A percentile compares a stretch with the other conserved stretches of the same genome.
These are phyloP conservation scores for Antechinus stuartii DNA, from an alignment of 2,113 vertebrate genomes.

Conservation along the genomic window DNA sequence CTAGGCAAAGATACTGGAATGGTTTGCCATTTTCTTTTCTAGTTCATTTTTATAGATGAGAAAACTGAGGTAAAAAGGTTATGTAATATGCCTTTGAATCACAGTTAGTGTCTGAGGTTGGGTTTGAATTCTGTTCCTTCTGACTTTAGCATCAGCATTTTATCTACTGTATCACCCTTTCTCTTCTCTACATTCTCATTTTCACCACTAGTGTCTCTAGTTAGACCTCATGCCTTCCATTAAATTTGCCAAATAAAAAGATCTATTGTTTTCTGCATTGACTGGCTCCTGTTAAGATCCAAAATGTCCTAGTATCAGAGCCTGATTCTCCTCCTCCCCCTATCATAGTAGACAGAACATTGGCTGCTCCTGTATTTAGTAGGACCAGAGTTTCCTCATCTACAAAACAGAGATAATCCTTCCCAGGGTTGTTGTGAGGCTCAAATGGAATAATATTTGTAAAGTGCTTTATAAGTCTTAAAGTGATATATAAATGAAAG, in stretches of 20 bases:
- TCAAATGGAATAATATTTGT: neutral
- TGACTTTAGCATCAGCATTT: neutral
- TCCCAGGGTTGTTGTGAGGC: neutral
- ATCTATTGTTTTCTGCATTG: neutral
- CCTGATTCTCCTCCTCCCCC: neutral
- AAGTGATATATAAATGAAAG: neutral
- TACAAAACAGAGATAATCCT: neutral
- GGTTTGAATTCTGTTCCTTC: neutral
- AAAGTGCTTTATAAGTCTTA: neutral
- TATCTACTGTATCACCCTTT: neutral
- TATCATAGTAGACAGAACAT: neutral
- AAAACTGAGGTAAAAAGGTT: neutral
- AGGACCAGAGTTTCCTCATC: neutral
- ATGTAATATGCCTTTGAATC: neutral
- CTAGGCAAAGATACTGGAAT: too few relatives aligned
- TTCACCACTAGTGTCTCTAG: neutral
- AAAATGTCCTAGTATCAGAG: neutral
- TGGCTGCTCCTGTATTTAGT: neutral
- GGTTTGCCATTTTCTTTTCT: neutral
- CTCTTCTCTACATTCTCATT: neutral
- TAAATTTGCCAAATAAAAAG: neutral
- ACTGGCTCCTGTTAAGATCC: neutral
- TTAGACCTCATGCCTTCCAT: neutral
- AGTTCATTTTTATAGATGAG: neutral
- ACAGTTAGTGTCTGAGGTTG: neutral